A percentile compares a stretch with the other conserved stretches of the same genome.
Evolutionary conservation across 2,888 invertebrate genomes (phyloP).

Genomic region (Rhaphigaster nebulosa): DNA sequence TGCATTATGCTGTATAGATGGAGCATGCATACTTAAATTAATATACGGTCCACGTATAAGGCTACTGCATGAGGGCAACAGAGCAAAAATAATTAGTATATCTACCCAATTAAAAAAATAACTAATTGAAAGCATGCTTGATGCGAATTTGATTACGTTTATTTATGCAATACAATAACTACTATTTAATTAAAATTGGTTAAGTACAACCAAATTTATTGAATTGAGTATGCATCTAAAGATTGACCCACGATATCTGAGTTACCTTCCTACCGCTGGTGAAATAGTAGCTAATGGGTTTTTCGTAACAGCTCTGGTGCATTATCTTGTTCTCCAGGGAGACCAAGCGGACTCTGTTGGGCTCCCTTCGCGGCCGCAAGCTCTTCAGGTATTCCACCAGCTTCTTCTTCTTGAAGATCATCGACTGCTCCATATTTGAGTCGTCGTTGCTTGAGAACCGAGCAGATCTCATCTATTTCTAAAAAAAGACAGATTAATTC

Average conservation of each 20-base stretch:
- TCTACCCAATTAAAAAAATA: no score
- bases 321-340: neutral
- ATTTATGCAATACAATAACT: no score
- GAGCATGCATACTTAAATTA: no score
- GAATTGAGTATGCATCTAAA: no score
- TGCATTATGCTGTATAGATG: no score
- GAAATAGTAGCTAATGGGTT: neutral
- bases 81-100: no score
- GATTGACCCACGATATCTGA: neutral
- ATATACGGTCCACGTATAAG: no score
- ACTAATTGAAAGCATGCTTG: no score
- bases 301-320: neutral
- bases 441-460: fast-evolving
- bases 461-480: neutral
- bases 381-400: neutral
- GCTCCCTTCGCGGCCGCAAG: neutral
- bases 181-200: no score
- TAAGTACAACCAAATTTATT: no score
- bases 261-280: constrained; percentile 33
- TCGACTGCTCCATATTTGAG: neutral
- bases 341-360: neutral
- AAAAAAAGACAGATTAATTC: neutral
- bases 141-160: no score
- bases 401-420: neutral
- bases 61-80: no score